Evolutionary conservation across 2,797 vertebrate genomes (phyloP).

Genomic region (Gallirallus australis): DNA sequence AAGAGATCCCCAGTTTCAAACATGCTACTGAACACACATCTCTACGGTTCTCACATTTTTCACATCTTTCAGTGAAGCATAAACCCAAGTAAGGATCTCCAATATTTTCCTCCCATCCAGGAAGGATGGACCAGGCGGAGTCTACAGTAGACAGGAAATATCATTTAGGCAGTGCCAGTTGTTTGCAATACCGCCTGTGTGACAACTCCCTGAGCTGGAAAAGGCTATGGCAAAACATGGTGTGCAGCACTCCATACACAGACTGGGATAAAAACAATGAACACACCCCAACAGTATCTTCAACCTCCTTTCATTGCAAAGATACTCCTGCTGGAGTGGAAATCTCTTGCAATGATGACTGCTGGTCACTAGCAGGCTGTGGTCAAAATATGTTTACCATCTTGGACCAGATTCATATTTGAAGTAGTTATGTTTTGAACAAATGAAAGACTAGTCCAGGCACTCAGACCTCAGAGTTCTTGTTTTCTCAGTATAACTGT

Average conservation of each 20-base stretch:
- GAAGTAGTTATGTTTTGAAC: not conserved
- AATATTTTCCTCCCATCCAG: not conserved
- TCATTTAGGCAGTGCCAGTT: not conserved
- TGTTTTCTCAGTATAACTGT: not conserved
- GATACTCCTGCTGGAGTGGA: not conserved
- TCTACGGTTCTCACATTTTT: too few species aligned
- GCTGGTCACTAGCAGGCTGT: not conserved
- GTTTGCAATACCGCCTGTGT: too few species aligned
- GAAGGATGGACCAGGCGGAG: not conserved
- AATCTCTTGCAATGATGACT: not conserved
- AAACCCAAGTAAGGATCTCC: too few species aligned
- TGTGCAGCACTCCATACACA: not conserved
- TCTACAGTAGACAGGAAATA: not conserved
- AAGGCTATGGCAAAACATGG: not conserved
- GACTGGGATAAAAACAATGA: not conserved
- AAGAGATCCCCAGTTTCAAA: too few species aligned
- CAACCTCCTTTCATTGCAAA: not conserved
- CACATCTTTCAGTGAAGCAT: too few species aligned
- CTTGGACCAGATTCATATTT: not conserved
- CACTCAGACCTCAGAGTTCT: not conserved
- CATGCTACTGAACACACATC: too few species aligned
- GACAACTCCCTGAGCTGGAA: fast-evolving
- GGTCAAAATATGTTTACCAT: not conserved
- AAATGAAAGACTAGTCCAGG: not conserved
- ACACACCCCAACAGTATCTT: not conserved